phyloP scores from a whole-genome alignment of 2,797 vertebrate genomes.

The Semaprochilodus insignis region DNA sequence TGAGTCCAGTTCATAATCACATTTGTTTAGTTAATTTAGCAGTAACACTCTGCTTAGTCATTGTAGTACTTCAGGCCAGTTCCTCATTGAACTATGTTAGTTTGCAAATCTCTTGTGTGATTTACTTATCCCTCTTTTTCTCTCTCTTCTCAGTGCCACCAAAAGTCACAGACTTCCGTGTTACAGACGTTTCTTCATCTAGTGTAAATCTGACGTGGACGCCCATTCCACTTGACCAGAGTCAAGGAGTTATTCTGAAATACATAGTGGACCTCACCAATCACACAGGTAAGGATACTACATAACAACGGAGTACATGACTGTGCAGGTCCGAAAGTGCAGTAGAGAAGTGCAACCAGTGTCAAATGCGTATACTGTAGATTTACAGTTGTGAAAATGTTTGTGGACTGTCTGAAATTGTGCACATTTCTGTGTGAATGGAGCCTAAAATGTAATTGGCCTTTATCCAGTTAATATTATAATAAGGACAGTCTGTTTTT shows the following conservation, averaged over 20 bases:
- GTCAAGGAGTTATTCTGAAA: slow-evolving; percentile 61
- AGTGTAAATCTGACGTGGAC: slow-evolving; percentile 71
- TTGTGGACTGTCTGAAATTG: too few relatives aligned
- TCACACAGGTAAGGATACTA: slow-evolving; percentile 60
- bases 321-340: neutral
- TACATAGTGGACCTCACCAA: slow-evolving; percentile 68
- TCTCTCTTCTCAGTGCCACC: slow-evolving; percentile 65
- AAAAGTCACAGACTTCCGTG: slow-evolving; percentile 60
- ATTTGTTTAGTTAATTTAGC: neutral
- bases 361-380: too few relatives aligned
- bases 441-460: too few relatives aligned
- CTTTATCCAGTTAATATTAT: too few relatives aligned
- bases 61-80: too few relatives aligned
- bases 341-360: neutral
- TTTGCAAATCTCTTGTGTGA: neutral
- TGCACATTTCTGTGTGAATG: too few relatives aligned
- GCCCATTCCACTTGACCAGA: slow-evolving; percentile 58
- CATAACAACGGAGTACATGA: neutral
- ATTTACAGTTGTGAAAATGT: too few relatives aligned
- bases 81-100: neutral
- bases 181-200: slow-evolving; percentile 40
- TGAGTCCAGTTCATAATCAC: neutral
- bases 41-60: neutral
- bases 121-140: neutral
- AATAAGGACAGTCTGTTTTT: neutral